Evolutionary conservation across 2,113 vertebrate species (phyloP).

Genomic region (Turdus rufiventris): DNA sequence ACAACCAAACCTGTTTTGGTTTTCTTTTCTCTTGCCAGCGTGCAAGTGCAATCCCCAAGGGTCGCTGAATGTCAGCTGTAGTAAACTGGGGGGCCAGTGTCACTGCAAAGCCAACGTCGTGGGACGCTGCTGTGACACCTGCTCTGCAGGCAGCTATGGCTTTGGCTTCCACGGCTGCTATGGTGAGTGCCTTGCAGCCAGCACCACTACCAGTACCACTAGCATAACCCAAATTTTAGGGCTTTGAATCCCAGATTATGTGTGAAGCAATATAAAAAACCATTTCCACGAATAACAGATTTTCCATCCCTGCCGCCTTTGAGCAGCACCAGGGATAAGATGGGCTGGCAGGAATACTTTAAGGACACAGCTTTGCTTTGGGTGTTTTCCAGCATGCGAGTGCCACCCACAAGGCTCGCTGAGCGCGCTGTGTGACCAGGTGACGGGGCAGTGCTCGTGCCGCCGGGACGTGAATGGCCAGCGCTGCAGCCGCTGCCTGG

Average conservation of each 20-base stretch:
- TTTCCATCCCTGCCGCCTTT: not conserved
- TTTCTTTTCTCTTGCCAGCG: conserved; percentile 62
- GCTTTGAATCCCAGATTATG: not conserved
- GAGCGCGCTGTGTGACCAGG: conserved; percentile 76
- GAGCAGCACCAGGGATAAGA: accelerated
- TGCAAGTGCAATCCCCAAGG: conserved; percentile 81
- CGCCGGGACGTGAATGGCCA: conserved; percentile 64
- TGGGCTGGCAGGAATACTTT: accelerated
- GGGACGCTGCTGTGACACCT: conserved; percentile 82
- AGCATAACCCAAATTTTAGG: not conserved
- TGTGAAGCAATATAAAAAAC: not conserved
- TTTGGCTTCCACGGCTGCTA: conserved; percentile 80
- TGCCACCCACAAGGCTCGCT: conserved; percentile 80
- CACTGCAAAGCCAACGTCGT: conserved; percentile 79
- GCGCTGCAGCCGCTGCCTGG: conserved; percentile 75
- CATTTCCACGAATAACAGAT: accelerated
- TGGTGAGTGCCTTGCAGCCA: conserved; percentile 59
- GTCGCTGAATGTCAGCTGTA: conserved; percentile 69
- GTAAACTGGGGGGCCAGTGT: conserved; percentile 80
- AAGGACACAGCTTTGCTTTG: not conserved
- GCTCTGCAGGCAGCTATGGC: conserved; percentile 74
- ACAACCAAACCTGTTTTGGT: not conserved
- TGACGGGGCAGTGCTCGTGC: conserved; percentile 82
- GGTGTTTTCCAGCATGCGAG: conserved; percentile 73
- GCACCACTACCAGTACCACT: not conserved